Percentiles rank a stretch among this genome's conserved stretches.
Evolutionary conservation across 2,113 vertebrate species (phyloP).

Genomic region (Tinamus guttatus): DNA sequence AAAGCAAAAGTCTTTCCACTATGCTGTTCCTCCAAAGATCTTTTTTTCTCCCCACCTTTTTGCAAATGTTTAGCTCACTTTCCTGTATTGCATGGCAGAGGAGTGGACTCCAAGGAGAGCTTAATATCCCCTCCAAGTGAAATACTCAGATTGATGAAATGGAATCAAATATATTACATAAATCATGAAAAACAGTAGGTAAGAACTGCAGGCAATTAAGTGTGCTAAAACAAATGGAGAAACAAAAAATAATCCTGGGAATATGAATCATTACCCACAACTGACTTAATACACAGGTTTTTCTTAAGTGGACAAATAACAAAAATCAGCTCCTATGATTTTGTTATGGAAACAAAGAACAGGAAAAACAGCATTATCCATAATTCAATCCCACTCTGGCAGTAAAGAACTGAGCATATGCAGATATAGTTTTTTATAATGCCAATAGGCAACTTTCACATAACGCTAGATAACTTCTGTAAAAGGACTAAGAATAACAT

Average conservation of each 20-base stretch:
- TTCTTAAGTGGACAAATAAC: not conserved
- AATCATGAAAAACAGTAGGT: not conserved
- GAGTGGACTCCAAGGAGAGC: not conserved
- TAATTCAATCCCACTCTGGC: not conserved
- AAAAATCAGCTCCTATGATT: not conserved
- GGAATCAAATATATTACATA: not conserved
- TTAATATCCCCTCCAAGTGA: not conserved
- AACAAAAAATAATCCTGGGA: not conserved
- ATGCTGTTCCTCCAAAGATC: not conserved
- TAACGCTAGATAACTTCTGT: rapidly evolving
- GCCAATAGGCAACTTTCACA: not conserved
- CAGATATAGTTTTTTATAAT: not conserved
- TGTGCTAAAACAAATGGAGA: not conserved
- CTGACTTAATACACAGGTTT: not conserved
- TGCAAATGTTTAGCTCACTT: not conserved
- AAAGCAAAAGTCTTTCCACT: not conserved
- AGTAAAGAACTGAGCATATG: not conserved
- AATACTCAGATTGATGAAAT: not conserved
- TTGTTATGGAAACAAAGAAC: not conserved
- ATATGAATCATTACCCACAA: not conserved
- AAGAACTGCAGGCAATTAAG: not conserved
- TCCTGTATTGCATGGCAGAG: not conserved
- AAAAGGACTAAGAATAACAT: not conserved
- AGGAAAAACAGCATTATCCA: not conserved
- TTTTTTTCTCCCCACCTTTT: not conserved